Evolutionary conservation across 2,797 vertebrate species (phyloP), one percentile per base, ranked within the genome.

Genomic region (Hirundo rustica): DNA sequence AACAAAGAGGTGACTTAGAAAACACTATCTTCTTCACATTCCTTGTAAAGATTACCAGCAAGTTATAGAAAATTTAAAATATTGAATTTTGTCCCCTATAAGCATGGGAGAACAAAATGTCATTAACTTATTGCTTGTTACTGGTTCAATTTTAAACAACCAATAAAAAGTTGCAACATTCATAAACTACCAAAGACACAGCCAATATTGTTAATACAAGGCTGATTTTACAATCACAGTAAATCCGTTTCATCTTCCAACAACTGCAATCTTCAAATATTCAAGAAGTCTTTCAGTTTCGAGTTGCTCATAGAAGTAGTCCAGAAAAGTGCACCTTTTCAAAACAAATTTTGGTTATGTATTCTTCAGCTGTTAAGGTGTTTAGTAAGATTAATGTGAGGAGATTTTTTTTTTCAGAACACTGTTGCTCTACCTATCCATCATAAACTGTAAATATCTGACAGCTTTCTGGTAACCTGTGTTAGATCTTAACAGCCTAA

Each of bases 41-140:
- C 67, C 72, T 96, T 92, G 47, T 74, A 94, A 89, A 78, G 65
- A 94, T 58, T 96, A 97, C 48, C 29, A 86, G 48, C 25, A 96
- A 95, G 93, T 96, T 88, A 96, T 51, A 95, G 72, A 93, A 97
- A 96, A 97, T 90, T 92, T 77, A 88, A 93, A 96, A 93, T 94
- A 97, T 7, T 96, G 58, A 86, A 96, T 93, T 68, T 85, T 6
- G 5, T 87, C 60, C 27, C 60, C 30, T 92, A 36, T 54, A 82
- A 40, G 5, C 7, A 61, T 81, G 50, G 65, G 89, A 68, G 55
- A 91, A 97, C 96, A 95, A 95, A 38, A 95, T 75, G 34, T 27
- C 81, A 96, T 88, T 12, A 75, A 88, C 55, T 96, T 94, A 91
- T 36, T 96, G 68, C 51, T 92, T 96, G 88, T 92, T 95, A 89